Percentiles rank a stretch among this genome's conserved stretches.
phyloP scores from a whole-genome alignment of 2,888 invertebrate genomes.

The Andrena marginata region DNA sequence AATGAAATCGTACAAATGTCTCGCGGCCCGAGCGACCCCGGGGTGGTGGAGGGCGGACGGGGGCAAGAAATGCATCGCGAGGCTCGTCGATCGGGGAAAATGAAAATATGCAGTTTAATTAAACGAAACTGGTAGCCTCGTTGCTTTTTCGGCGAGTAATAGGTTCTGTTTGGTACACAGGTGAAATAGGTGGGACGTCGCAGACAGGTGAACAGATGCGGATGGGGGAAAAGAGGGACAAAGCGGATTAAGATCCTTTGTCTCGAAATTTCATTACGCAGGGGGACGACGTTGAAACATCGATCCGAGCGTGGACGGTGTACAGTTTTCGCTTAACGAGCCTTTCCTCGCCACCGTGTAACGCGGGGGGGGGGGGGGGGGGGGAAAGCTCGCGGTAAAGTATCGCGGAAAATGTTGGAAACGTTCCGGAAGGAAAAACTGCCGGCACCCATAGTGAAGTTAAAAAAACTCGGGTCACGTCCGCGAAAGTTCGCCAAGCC shows the following conservation, averaged over 20 bases:
- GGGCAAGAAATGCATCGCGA: neutral
- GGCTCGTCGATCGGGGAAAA: slow-evolving; percentile 1
- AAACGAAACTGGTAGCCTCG: neutral
- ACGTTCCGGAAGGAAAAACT: neutral
- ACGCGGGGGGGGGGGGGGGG: no score
- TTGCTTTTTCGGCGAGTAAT: neutral
- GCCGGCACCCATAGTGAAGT: neutral
- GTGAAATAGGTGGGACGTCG: neutral
- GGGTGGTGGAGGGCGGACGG: neutral
- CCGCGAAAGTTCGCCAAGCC: neutral
- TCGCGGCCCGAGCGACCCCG: neutral
- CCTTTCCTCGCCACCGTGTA: neutral
- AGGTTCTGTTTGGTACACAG: neutral
- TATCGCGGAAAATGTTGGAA: neutral
- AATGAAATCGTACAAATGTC: slow-evolving; percentile 13
- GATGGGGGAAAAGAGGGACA: neutral
- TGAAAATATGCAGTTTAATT: slow-evolving; percentile 16
- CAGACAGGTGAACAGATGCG: neutral
- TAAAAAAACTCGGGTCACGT: neutral
- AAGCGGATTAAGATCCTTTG: neutral
- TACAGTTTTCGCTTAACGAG: no score
- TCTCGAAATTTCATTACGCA: neutral
- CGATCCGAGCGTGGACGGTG: neutral
- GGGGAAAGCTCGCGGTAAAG: neutral
- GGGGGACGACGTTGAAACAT: neutral